phyloP scores from a whole-genome alignment of 2,888 invertebrate species.

The Girardia tigrina region DNA sequence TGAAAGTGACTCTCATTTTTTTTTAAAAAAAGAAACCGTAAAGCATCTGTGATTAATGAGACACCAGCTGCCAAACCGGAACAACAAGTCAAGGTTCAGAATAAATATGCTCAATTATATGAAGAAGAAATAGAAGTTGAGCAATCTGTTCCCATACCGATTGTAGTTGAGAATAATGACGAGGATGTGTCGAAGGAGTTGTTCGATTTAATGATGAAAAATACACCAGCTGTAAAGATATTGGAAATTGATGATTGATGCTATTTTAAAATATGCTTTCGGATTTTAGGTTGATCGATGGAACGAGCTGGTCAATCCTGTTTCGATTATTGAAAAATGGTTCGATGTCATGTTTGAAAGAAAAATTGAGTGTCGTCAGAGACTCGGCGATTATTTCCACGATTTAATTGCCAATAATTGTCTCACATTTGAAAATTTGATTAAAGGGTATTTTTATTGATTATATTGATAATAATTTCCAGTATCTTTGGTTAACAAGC shows the following conservation, averaged over 20 bases:
- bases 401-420: background rate
- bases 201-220: background rate
- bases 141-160: background rate
- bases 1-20: background rate
- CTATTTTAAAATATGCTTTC: no score
- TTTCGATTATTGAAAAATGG: background rate
- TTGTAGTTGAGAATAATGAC: background rate
- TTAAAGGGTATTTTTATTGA: no score
- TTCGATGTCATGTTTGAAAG: background rate
- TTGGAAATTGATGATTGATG: background rate
- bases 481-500: no score
- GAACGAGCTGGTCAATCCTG: slow-evolving; percentile 5
- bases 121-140: background rate
- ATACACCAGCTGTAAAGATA: background rate
- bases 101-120: slow-evolving; percentile 13
- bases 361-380: background rate
- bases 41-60: background rate
- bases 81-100: background rate
- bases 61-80: background rate
- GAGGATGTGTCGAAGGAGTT: background rate
- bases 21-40: background rate
- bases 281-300: background rate
- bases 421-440: background rate
- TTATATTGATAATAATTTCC: no score
- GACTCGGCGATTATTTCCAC: slow-evolving; percentile 16